phyloP scores from a whole-genome alignment of 1,140 invertebrate species.

The Mercenaria mercenaria region DNA sequence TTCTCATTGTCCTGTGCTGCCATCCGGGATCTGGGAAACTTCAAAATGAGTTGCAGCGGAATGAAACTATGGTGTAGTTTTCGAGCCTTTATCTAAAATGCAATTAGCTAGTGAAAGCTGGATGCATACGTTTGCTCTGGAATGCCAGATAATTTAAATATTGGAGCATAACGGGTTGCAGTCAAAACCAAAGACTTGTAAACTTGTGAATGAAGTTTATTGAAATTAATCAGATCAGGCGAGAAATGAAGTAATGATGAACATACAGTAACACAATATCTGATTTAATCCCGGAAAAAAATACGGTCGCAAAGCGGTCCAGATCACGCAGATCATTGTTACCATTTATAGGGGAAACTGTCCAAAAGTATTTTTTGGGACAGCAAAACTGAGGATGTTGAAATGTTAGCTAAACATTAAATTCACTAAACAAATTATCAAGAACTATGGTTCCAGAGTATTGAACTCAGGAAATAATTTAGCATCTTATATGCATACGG shows the following conservation, averaged over 20 bases:
- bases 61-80: too few relatives aligned
- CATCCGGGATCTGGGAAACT: background rate
- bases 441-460: background rate
- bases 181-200: background rate
- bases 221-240: background rate
- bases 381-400: background rate
- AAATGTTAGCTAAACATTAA: slow-evolving; percentile 8
- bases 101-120: too few relatives aligned
- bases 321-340: background rate
- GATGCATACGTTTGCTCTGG: too few relatives aligned
- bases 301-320: too few relatives aligned
- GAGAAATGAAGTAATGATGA: background rate
- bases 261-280: background rate
- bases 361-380: background rate
- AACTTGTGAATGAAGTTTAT: too few relatives aligned
- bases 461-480: slow-evolving; percentile 14
- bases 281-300: background rate
- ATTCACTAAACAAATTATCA: background rate
- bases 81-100: too few relatives aligned
- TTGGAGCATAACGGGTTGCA: background rate
- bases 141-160: too few relatives aligned
- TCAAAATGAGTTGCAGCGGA: too few relatives aligned
- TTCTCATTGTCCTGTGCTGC: background rate
- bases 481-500: too few relatives aligned
- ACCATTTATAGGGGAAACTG: background rate